Evolutionary conservation across 53 echinoderm and acorn worm genomes (phyloP).

Genomic region (Hippasteria phrygiana): DNA sequence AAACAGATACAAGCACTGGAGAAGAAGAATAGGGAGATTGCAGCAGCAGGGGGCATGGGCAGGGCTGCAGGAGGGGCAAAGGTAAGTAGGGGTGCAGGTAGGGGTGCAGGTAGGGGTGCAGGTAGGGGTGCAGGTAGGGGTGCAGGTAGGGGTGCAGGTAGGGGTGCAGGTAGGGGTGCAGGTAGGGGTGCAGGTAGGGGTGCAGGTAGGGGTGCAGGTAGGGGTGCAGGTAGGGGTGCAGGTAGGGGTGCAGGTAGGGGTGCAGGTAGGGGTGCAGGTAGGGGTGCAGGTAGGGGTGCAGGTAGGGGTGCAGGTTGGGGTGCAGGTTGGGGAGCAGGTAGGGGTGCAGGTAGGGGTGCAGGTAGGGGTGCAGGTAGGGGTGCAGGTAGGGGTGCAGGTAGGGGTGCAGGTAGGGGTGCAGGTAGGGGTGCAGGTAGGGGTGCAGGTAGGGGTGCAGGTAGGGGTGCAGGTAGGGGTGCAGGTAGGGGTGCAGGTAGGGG

Average conservation of each 20-base stretch:
- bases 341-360: too few relatives aligned
- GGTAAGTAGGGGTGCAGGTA: slow-evolving; percentile 36
- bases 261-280: too few relatives aligned
- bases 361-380: too few relatives aligned
- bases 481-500: too few relatives aligned
- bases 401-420: too few relatives aligned
- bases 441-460: neutral
- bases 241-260: too few relatives aligned
- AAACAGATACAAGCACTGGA: slow-evolving; percentile 89
- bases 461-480: neutral
- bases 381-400: too few relatives aligned
- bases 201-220: neutral
- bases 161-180: neutral
- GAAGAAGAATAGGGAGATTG: slow-evolving; percentile 88
- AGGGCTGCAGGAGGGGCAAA: slow-evolving; percentile 59
- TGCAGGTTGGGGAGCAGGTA: too few relatives aligned
- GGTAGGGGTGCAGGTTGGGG: too few relatives aligned
- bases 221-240: neutral
- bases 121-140: neutral
- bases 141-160: neutral
- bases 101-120: slow-evolving; percentile 32
- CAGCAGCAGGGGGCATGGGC: slow-evolving; percentile 67
- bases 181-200: neutral
- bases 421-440: too few relatives aligned
- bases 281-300: too few relatives aligned